These are phyloP conservation scores for Tolmerus cingulatus DNA, from an alignment of 2,888 invertebrate genomes.

Conservation along the genomic window DNA sequence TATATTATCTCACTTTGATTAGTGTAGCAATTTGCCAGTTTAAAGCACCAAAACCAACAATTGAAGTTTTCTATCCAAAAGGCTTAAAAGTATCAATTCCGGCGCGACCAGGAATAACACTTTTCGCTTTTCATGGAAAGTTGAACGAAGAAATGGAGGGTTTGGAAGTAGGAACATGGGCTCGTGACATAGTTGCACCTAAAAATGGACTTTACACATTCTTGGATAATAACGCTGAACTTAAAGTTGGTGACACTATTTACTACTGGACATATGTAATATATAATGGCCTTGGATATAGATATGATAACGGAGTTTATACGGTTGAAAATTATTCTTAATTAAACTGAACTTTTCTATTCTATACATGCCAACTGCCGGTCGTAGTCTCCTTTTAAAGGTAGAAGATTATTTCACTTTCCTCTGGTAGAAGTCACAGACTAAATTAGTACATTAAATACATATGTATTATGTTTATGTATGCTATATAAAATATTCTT, in stretches of 20 bases:
- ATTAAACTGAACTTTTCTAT: not conserved
- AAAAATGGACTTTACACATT: slow-evolving; percentile 75
- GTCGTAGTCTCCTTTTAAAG: too few species aligned
- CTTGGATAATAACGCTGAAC: slow-evolving; percentile 67
- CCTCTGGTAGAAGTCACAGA: too few species aligned
- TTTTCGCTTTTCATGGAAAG: slow-evolving; percentile 80
- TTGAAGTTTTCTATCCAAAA: slow-evolving; percentile 65
- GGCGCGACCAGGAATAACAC: slow-evolving; percentile 70
- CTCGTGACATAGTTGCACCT: slow-evolving; percentile 70
- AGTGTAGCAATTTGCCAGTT: slow-evolving; percentile 51
- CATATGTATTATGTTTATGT: too few species aligned
- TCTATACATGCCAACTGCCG: too few species aligned
- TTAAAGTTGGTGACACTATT: slow-evolving; percentile 73
- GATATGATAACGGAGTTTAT: slow-evolving; percentile 66
- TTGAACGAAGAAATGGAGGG: slow-evolving; percentile 77
- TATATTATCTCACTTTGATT: not conserved
- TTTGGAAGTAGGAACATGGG: slow-evolving; percentile 72
- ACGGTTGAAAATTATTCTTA: not conserved
- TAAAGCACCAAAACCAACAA: slow-evolving; percentile 62
- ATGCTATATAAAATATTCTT: too few species aligned
- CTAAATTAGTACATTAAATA: too few species aligned
- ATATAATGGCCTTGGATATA: slow-evolving; percentile 74
- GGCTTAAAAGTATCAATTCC: slow-evolving; percentile 67
- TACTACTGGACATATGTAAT: slow-evolving; percentile 81
- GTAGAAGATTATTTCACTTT: too few species aligned